Percentiles rank a stretch among this genome's conserved stretches.
These are phyloP conservation scores for Nasonia vitripennis DNA, from an alignment of 1,140 invertebrate genomes.

Conservation along the genomic window DNA sequence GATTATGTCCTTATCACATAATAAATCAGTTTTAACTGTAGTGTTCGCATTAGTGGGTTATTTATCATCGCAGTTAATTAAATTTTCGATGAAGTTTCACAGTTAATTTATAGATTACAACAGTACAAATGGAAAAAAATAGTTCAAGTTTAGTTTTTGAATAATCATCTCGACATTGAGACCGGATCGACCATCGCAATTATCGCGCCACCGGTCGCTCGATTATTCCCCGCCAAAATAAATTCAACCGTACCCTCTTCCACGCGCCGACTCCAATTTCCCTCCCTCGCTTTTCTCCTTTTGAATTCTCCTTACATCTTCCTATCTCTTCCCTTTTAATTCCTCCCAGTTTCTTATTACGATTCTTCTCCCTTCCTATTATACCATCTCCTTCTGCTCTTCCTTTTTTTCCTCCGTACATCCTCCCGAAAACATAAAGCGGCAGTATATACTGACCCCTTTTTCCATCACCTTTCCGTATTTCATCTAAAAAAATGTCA, in stretches of 20 bases:
- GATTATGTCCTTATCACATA: too few species aligned
- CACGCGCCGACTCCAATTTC: not conserved
- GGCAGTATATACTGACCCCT: not conserved
- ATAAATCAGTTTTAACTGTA: too few species aligned
- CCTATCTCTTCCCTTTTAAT: not conserved
- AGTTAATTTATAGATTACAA: too few species aligned
- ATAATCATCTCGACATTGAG: too few species aligned
- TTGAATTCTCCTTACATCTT: not conserved
- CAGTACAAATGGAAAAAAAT: too few species aligned
- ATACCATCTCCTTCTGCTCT: not conserved
- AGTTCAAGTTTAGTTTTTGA: too few species aligned
- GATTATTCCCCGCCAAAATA: not conserved
- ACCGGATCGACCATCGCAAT: too few species aligned
- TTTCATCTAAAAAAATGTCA: conserved; percentile 7
- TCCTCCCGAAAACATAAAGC: not conserved
- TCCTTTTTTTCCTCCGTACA: not conserved
- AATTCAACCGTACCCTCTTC: not conserved
- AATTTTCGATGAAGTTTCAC: too few species aligned
- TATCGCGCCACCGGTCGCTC: not conserved
- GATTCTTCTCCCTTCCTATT: not conserved
- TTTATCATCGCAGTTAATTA: too few species aligned
- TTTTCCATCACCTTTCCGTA: not conserved
- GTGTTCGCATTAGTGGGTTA: too few species aligned
- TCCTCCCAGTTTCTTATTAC: not conserved
- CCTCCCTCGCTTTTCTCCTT: not conserved